Conservation (phyloP, 2,797 vertebrate species). For the Oophaga sylvatica region DNA sequence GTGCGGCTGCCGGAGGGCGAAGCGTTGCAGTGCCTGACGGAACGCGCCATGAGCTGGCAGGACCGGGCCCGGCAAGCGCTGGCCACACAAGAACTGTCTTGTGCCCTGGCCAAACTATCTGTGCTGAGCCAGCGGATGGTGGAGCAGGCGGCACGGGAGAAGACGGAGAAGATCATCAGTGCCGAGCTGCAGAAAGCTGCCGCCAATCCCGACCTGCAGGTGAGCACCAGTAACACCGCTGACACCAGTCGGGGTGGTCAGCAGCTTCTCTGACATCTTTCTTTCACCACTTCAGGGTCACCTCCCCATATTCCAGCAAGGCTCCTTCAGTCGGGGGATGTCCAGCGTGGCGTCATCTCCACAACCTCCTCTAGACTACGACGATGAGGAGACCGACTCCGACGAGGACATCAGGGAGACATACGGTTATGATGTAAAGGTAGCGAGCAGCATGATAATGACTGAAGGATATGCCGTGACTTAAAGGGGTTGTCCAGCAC, state of each 20-base stretch:
- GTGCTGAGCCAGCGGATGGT: slow-evolving; percentile 98
- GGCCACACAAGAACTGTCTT: slow-evolving; percentile 93
- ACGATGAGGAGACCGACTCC: slow-evolving; percentile 97
- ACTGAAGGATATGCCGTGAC: too few relatives aligned
- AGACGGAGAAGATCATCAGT: slow-evolving; percentile 98
- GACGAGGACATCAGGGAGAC: slow-evolving; percentile 97
- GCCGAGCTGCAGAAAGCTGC: slow-evolving; percentile 97
- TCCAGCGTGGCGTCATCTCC: slow-evolving; percentile 86
- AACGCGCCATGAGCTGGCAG: slow-evolving; percentile 98
- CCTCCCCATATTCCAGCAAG: slow-evolving; percentile 95
- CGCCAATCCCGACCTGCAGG: slow-evolving; percentile 97
- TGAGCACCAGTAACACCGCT: slow-evolving; percentile 53
- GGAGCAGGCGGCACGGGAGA: slow-evolving; percentile 95
- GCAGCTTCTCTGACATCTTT: not conserved
- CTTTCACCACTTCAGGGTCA: slow-evolving; percentile 80
- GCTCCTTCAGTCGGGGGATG: slow-evolving; percentile 87
- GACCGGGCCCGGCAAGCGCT: slow-evolving; percentile 93
- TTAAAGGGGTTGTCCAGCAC: too few relatives aligned
- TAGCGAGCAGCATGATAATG: slow-evolving; percentile 59
- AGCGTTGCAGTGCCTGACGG: slow-evolving; percentile 94
- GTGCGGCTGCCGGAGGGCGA: slow-evolving; percentile 94
- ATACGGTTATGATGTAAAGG: slow-evolving; percentile 94
- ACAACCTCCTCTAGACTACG: slow-evolving; percentile 89
- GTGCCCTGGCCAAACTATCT: slow-evolving; percentile 93
- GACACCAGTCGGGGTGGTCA: not conserved